Conservation (phyloP, 2,113 vertebrate species). For the Austrofundulus limnaeus region DNA sequence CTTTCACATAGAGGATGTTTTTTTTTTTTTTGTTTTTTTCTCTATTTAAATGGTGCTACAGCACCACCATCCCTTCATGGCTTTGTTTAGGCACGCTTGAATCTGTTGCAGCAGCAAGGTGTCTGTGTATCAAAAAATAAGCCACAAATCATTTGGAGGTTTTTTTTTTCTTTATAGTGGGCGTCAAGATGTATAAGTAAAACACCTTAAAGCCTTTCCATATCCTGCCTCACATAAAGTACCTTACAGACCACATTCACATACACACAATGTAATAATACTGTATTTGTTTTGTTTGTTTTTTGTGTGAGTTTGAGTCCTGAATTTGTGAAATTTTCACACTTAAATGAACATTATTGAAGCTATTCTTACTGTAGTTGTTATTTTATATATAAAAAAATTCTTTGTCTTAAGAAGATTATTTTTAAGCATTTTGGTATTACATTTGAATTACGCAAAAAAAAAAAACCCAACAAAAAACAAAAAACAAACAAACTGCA, state of each 20-base stretch:
- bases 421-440: background rate
- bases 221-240: conserved; percentile 11
- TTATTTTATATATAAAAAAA: too few species aligned
- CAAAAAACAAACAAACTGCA: too few species aligned
- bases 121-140: background rate
- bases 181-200: conserved; percentile 11
- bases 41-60: background rate
- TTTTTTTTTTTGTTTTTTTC: too few species aligned
- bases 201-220: conserved; percentile 12
- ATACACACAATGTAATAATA: background rate
- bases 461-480: too few species aligned
- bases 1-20: background rate
- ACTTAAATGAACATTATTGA: background rate
- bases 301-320: background rate
- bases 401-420: too few species aligned
- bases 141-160: background rate
- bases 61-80: background rate
- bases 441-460: too few species aligned
- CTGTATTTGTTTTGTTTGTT: background rate
- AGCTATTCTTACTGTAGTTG: too few species aligned
- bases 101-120: background rate
- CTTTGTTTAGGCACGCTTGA: conserved; percentile 2
- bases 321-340: background rate
- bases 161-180: conserved; percentile 5
- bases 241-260: conserved; percentile 11